Evolutionary conservation across 2,888 invertebrate species (phyloP).

Genomic region (Leuctra nigra): DNA sequence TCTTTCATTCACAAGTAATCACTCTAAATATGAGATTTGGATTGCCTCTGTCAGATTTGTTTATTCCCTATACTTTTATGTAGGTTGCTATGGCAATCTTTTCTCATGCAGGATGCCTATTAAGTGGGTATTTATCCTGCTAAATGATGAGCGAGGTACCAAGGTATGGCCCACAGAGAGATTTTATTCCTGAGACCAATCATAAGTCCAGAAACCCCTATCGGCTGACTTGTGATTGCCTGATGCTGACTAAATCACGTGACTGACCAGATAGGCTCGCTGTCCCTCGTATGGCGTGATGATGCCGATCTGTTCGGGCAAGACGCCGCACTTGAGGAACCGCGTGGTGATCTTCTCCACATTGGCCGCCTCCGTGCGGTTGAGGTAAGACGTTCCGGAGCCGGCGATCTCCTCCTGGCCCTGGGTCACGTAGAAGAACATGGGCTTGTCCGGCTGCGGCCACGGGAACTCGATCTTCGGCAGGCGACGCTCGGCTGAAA

Average conservation of each 20-base stretch:
- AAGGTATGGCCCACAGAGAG: too few species aligned
- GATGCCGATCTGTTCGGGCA: slow-evolving; percentile 97
- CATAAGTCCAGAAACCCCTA: too few species aligned
- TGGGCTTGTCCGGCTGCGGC: slow-evolving; percentile 93
- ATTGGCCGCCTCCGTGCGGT: slow-evolving; percentile 96
- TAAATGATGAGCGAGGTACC: too few species aligned
- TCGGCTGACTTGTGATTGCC: too few species aligned
- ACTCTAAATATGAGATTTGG: too few species aligned
- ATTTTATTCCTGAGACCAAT: too few species aligned
- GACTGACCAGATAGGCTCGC: slow-evolving; percentile 76
- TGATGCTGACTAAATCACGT: neutral
- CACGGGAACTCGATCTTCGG: slow-evolving; percentile 93
- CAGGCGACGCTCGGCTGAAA: slow-evolving; percentile 81
- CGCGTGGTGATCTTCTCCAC: slow-evolving; percentile 97
- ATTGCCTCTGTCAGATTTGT: too few species aligned
- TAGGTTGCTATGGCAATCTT: too few species aligned
- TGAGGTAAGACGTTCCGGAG: slow-evolving; percentile 96
- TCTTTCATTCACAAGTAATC: too few species aligned
- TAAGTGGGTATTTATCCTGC: too few species aligned
- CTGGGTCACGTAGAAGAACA: slow-evolving; percentile 98
- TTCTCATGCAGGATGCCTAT: too few species aligned
- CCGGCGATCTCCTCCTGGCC: slow-evolving; percentile 99
- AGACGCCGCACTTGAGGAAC: slow-evolving; percentile 89
- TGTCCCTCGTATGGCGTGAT: slow-evolving; percentile 99
- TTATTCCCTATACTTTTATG: too few species aligned